Conservation (phyloP, 2,113 vertebrate species). For the Bos taurus region DNA sequence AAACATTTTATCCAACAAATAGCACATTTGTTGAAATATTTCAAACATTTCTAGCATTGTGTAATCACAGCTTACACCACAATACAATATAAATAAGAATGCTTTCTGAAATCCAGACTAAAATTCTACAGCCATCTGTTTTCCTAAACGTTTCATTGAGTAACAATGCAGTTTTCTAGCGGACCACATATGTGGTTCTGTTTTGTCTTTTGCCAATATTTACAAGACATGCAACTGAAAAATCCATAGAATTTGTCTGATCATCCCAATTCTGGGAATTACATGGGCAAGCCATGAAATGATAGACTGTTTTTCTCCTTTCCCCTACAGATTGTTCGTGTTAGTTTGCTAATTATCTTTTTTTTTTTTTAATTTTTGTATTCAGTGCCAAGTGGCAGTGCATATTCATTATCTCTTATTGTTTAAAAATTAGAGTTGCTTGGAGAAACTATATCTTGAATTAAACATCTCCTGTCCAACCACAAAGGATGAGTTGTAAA, state of each 20-base stretch:
- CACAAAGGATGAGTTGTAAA: not conserved
- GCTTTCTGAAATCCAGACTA: not conserved
- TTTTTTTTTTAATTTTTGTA: not conserved
- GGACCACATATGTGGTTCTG: not conserved
- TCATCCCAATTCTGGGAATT: not conserved
- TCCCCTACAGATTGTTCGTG: not conserved
- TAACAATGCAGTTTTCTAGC: not conserved
- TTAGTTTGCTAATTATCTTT: not conserved
- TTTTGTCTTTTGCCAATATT: not conserved
- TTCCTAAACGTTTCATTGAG: not conserved
- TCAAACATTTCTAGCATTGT: not conserved
- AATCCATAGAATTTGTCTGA: not conserved
- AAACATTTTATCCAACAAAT: not conserved
- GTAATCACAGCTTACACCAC: not conserved
- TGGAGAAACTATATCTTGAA: not conserved
- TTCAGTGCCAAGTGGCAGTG: not conserved
- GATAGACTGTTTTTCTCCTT: not conserved
- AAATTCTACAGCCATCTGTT: constrained; percentile 27
- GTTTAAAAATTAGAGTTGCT: not conserved
- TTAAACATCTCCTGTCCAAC: not conserved
- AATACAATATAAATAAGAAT: constrained; percentile 18
- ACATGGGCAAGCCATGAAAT: not conserved
- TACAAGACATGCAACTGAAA: not conserved
- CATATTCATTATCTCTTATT: not conserved
- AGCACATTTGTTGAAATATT: not conserved